A percentile compares a stretch with the other conserved stretches of the same genome.
These are phyloP conservation scores for Eristalis tenax DNA, from an alignment of 2,888 invertebrate species.

Conservation along the genomic window DNA sequence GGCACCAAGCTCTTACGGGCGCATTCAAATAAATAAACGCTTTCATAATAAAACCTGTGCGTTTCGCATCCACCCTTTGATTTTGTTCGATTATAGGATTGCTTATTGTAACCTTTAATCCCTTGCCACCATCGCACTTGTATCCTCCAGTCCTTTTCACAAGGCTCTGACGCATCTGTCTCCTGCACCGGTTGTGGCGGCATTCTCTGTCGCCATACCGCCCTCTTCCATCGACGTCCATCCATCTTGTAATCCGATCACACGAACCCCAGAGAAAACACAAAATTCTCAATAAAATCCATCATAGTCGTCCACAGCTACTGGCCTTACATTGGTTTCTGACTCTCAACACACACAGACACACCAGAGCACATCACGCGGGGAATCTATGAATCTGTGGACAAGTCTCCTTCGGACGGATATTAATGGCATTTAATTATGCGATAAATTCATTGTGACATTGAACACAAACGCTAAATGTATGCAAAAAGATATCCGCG, in stretches of 20 bases:
- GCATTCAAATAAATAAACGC: too few species aligned
- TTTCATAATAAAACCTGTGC: too few species aligned
- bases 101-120: too few species aligned
- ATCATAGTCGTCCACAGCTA: conserved; percentile 35
- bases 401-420: conserved; percentile 67
- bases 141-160: too few species aligned
- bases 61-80: too few species aligned
- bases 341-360: not conserved
- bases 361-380: not conserved
- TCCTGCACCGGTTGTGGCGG: not conserved
- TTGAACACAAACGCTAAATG: conserved; percentile 71
- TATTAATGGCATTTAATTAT: conserved; percentile 72
- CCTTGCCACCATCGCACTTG: too few species aligned
- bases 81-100: too few species aligned
- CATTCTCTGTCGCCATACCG: not conserved
- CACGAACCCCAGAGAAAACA: not conserved
- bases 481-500: conserved; percentile 65
- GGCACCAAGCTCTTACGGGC: too few species aligned
- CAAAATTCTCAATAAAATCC: conserved; percentile 4
- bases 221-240: not conserved
- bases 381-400: conserved; percentile 60
- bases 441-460: conserved; percentile 72
- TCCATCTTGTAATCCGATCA: not conserved
- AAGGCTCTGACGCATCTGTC: not conserved
- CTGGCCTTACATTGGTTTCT: conserved; percentile 13